Evolutionary conservation across 1,140 invertebrate genomes (phyloP).

Genomic region (Bicyclus anynana): DNA sequence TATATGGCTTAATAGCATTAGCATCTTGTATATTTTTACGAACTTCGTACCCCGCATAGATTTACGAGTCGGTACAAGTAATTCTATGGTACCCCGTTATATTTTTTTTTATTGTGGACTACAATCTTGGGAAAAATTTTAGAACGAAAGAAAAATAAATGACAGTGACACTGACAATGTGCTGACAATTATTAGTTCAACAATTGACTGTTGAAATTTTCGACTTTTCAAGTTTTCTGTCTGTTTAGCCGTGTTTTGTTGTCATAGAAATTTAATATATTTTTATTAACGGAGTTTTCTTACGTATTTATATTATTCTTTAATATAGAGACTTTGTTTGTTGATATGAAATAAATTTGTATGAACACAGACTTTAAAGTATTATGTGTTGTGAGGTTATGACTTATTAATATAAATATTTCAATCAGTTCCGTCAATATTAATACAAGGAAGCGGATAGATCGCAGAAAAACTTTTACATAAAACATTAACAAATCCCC

Average conservation of each 20-base stretch:
- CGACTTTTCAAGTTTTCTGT: background rate
- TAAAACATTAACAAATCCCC: conserved; percentile 12
- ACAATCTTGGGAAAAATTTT: too few species aligned
- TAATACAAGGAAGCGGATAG: background rate
- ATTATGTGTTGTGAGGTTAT: conserved; percentile 7
- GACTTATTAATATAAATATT: conserved; percentile 7
- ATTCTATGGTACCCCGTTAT: too few species aligned
- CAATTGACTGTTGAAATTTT: background rate
- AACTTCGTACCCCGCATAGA: too few species aligned
- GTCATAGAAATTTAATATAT: background rate
- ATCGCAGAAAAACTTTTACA: background rate
- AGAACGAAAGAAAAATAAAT: too few species aligned
- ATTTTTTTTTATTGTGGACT: background rate
- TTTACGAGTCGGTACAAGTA: too few species aligned
- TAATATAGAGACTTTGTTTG: too few species aligned
- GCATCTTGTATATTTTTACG: too few species aligned
- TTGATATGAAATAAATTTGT: too few species aligned
- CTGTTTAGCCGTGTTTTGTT: background rate
- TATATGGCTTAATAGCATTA: too few species aligned
- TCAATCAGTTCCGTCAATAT: background rate
- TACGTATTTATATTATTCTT: too few species aligned
- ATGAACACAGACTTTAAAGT: background rate
- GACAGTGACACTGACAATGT: background rate
- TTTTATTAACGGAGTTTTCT: background rate
- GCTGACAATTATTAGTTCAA: background rate